phyloP scores from a whole-genome alignment of 2,113 vertebrate species.

The Oncorhynchus clarkii region DNA sequence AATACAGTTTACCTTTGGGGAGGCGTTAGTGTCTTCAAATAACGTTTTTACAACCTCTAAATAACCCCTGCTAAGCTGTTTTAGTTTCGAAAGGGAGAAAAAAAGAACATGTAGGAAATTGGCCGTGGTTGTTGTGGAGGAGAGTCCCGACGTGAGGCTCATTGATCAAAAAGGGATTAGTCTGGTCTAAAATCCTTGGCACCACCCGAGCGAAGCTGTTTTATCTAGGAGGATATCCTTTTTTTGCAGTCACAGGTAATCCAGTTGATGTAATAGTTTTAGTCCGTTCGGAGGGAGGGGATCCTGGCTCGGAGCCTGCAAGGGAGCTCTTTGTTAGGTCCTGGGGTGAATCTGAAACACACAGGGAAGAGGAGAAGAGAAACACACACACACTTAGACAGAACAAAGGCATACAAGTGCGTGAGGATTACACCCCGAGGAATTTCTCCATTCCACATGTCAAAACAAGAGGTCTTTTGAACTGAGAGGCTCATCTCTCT shows the following conservation, averaged over 20 bases:
- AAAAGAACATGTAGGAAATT: conserved; percentile 48
- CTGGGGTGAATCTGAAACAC: conserved; percentile 94
- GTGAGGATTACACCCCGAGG: conserved; percentile 55
- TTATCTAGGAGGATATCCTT: conserved; percentile 68
- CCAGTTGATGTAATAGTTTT: conserved; percentile 84
- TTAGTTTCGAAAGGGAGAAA: conserved; percentile 33
- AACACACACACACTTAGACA: conserved; percentile 65
- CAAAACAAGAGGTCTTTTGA: conserved; percentile 48
- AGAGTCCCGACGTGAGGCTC: conserved; percentile 65
- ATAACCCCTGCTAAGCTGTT: conserved; percentile 53
- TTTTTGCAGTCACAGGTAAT: conserved; percentile 79
- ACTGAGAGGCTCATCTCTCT: conserved; percentile 43
- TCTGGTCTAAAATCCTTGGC: conserved; percentile 72
- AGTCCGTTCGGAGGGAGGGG: conserved; percentile 71
- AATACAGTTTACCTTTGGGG: conserved; percentile 36
- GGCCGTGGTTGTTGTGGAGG: conserved; percentile 51
- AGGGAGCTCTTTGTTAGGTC: conserved; percentile 83
- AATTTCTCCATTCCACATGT: conserved; percentile 46
- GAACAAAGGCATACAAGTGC: conserved; percentile 59
- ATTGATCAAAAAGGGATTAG: conserved; percentile 73
- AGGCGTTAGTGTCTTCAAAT: conserved; percentile 49
- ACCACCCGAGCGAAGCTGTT: conserved; percentile 65
- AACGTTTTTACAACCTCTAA: conserved; percentile 63
- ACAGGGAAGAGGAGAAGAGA: conserved; percentile 52
- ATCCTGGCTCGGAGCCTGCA: conserved; percentile 64